A percentile compares a stretch with the other conserved stretches of the same genome.
Conservation (phyloP, 2,888 invertebrate species). For the Dolichomitus sp. region DNA sequence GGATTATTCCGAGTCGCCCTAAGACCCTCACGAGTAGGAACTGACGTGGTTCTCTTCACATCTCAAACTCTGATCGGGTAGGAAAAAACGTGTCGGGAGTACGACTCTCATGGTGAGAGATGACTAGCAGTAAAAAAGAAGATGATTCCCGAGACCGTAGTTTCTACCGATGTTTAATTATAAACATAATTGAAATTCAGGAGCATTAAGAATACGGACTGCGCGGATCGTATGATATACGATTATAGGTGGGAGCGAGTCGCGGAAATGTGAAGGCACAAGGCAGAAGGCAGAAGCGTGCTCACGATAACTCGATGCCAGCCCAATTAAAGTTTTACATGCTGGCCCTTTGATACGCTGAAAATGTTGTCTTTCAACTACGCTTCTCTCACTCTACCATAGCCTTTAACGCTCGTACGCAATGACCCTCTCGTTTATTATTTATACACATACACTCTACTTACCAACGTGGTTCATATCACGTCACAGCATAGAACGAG, state of each 20-base stretch:
- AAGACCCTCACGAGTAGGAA: no score
- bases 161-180: conserved; percentile 58
- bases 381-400: neutral
- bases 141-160: neutral
- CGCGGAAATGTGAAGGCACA: conserved; percentile 12
- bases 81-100: neutral
- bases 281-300: conserved; percentile 10
- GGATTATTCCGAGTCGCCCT: no score
- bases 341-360: conserved; percentile 64
- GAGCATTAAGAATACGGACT: conserved; percentile 24
- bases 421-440: conserved; percentile 34
- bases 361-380: conserved; percentile 37
- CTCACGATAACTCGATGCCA: conserved; percentile 52
- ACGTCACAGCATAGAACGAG: neutral
- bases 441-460: conserved; percentile 30
- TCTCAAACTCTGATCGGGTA: no score
- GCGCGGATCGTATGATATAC: neutral
- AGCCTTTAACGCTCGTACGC: conserved; percentile 7
- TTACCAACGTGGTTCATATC: conserved; percentile 18
- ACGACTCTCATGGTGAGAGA: neutral
- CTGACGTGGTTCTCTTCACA: no score
- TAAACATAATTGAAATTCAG: conserved; percentile 70
- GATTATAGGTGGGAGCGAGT: conserved; percentile 19
- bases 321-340: conserved; percentile 70
- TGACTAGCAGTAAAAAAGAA: neutral